phyloP scores from a whole-genome alignment of 64 coral and sea anemone species.

The Pocillopora verrucosa region DNA sequence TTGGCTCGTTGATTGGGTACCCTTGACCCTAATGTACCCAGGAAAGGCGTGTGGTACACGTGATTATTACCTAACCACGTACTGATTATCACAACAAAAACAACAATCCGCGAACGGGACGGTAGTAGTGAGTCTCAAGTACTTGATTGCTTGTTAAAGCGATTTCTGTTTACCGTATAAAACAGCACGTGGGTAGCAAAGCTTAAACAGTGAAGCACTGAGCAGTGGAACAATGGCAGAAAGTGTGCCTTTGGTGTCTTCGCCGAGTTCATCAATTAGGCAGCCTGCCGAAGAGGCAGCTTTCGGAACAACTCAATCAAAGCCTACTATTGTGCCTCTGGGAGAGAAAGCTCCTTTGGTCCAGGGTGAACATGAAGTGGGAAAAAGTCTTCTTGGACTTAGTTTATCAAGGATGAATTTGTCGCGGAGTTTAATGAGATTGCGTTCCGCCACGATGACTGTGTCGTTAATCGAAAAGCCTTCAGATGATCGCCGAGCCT shows the following conservation, averaged over 20 bases:
- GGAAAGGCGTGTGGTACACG: too few species aligned
- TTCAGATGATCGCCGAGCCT: conserved; percentile 68
- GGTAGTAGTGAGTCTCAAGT: neutral
- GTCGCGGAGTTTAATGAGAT: conserved; percentile 49
- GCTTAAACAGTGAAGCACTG: neutral
- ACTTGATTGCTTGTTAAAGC: neutral
- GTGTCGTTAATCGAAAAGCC: conserved; percentile 76
- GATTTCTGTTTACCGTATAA: neutral
- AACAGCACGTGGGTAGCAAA: neutral
- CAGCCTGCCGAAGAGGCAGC: neutral
- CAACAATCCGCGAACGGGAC: neutral
- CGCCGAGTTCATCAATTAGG: too few species aligned
- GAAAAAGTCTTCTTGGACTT: neutral
- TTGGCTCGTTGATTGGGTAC: neutral
- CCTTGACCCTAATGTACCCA: too few species aligned
- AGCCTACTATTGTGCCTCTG: conserved; percentile 8
- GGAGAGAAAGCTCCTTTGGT: neutral
- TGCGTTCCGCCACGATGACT: conserved; percentile 72
- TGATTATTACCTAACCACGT: neutral
- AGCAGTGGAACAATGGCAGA: neutral
- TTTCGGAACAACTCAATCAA: neutral
- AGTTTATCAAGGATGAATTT: conserved; percentile 3
- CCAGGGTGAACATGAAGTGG: neutral
- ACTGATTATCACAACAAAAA: neutral
- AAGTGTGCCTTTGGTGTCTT: neutral